Evolutionary conservation across 2,797 vertebrate genomes (phyloP).

Genomic region (Protosalanx chinensis): DNA sequence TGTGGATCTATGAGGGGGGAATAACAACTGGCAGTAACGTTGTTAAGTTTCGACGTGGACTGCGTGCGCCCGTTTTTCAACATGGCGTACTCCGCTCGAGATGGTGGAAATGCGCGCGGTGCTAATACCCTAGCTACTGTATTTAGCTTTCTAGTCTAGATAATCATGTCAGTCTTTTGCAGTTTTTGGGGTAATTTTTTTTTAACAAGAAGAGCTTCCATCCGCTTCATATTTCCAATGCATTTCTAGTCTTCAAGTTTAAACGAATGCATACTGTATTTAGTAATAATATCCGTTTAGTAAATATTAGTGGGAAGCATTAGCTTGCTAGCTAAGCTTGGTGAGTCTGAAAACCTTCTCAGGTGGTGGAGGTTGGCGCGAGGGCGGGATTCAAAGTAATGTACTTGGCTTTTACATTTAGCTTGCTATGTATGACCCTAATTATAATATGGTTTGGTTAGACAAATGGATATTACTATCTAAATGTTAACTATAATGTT

Average conservation of each 20-base stretch:
- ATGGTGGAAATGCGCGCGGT: slow-evolving; percentile 55
- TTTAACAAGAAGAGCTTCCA: neutral
- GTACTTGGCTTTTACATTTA: neutral
- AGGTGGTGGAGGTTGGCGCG: neutral
- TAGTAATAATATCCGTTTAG: too few species aligned
- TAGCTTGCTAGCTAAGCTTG: neutral
- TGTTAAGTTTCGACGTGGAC: slow-evolving; percentile 27
- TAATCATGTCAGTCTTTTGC: neutral
- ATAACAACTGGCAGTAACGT: slow-evolving; percentile 26
- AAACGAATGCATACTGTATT: neutral
- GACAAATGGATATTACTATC: too few species aligned
- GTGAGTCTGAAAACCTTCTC: neutral
- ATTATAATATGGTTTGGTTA: too few species aligned
- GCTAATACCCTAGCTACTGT: slow-evolving; percentile 14
- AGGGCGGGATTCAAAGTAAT: neutral
- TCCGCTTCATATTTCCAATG: neutral
- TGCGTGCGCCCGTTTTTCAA: slow-evolving; percentile 70
- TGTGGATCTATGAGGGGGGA: too few species aligned
- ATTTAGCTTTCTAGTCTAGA: neutral
- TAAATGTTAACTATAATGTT: too few species aligned
- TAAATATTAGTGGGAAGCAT: neutral
- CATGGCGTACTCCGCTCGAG: slow-evolving; percentile 73
- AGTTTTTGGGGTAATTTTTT: neutral
- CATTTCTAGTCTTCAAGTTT: neutral
- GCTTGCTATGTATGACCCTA: neutral